These are phyloP conservation scores for Micromys minutus DNA, from an alignment of 2,113 vertebrate species.

Conservation along the genomic window DNA sequence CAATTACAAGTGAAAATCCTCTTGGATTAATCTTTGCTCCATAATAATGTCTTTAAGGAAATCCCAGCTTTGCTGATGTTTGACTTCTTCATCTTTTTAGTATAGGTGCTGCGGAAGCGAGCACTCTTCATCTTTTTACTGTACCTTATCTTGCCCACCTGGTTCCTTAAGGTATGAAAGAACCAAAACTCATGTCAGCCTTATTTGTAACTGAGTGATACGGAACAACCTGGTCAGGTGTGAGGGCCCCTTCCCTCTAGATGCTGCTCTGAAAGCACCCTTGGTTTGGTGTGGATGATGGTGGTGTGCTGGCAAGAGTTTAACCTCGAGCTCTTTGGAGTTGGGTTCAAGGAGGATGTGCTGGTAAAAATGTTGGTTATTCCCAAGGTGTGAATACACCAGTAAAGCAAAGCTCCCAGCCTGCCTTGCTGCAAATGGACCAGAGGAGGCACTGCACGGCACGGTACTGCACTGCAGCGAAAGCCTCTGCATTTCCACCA, in stretches of 20 bases:
- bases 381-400: not conserved
- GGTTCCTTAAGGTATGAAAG: not conserved
- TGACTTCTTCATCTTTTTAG: not conserved
- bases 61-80: not conserved
- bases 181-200: not conserved
- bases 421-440: not conserved
- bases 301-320: not conserved
- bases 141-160: no score
- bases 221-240: not conserved
- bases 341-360: not conserved
- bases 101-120: no score
- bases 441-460: not conserved
- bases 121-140: no score
- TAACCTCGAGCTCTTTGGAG: not conserved
- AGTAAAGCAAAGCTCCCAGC: not conserved
- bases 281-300: not conserved
- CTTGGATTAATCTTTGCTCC: constrained; percentile 23
- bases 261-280: not conserved
- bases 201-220: not conserved
- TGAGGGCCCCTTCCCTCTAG: not conserved
- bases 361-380: not conserved
- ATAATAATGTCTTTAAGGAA: not conserved
- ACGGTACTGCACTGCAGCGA: not conserved
- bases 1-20: not conserved
- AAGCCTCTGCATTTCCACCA: not conserved